Evolutionary conservation across 2,888 invertebrate genomes (phyloP).

Genomic region (Polydrusus tereticollis): DNA sequence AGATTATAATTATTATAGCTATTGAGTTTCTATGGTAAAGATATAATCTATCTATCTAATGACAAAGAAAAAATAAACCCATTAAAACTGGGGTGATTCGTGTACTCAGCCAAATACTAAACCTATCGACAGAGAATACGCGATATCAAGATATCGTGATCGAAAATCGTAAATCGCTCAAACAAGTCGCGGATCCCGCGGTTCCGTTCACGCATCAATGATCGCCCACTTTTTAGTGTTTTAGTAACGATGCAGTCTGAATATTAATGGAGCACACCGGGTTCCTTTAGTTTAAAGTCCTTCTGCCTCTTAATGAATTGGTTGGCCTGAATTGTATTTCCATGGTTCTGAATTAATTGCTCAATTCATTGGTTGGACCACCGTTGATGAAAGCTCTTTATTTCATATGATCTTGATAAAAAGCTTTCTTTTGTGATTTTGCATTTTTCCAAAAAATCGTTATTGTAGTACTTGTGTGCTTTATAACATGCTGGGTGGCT

Average conservation of each 20-base stretch:
- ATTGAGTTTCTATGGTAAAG: too few relatives aligned
- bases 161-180: conserved; percentile 62
- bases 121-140: conserved; percentile 4
- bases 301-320: conserved; percentile 46
- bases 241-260: conserved; percentile 54
- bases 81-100: background rate
- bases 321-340: conserved; percentile 43
- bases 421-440: background rate
- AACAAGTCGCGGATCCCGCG: conserved; percentile 59
- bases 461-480: too few relatives aligned
- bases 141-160: conserved; percentile 60
- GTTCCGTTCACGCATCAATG: conserved; percentile 61
- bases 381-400: conserved; percentile 42
- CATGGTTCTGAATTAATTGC: conserved; percentile 48
- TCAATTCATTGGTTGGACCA: conserved; percentile 47
- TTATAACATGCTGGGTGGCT: too few relatives aligned
- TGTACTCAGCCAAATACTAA: conserved; percentile 7
- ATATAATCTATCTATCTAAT: too few relatives aligned
- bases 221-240: conserved; percentile 60
- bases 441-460: background rate
- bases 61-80: background rate
- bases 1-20: too few relatives aligned
- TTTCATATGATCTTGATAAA: conserved; percentile 18
- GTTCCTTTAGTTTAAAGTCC: conserved; percentile 38
- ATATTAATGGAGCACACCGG: conserved; percentile 50